Evolutionary conservation across 2,113 vertebrate species (phyloP).

Genomic region (Manacus vitellinus): DNA sequence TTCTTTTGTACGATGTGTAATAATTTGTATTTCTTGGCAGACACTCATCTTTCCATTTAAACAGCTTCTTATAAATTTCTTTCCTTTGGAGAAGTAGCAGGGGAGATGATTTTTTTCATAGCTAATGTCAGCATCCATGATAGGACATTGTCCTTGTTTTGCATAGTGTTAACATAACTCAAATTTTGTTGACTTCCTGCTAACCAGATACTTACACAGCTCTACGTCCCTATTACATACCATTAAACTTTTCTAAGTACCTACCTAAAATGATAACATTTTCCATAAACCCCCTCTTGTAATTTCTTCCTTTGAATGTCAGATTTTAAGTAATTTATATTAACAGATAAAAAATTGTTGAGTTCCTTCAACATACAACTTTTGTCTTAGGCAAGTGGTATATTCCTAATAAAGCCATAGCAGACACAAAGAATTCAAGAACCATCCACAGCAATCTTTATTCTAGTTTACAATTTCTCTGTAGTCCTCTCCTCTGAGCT

Average conservation of each 20-base stretch:
- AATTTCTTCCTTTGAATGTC: background rate
- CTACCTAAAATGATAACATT: background rate
- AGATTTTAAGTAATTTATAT: background rate
- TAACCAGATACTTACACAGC: background rate
- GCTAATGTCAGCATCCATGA: background rate
- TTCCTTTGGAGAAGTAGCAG: background rate
- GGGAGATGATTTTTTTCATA: background rate
- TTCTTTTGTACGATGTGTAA: background rate
- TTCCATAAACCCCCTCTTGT: background rate
- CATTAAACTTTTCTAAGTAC: background rate
- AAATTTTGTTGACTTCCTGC: background rate
- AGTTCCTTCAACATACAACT: background rate
- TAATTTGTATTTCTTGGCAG: background rate
- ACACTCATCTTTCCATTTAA: background rate
- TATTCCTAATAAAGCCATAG: background rate
- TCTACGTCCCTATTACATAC: background rate
- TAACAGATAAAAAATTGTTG: background rate
- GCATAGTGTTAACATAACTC: background rate
- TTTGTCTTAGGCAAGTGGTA: background rate
- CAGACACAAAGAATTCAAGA: background rate
- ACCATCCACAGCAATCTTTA: background rate
- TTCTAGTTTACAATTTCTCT: background rate
- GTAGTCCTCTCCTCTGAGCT: background rate
- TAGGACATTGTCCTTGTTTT: background rate
- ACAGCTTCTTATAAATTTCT: background rate